Percentiles rank a stretch among this genome's conserved stretches.
Conservation (phyloP, 2,888 invertebrate genomes). For the Dynastes grantii region DNA sequence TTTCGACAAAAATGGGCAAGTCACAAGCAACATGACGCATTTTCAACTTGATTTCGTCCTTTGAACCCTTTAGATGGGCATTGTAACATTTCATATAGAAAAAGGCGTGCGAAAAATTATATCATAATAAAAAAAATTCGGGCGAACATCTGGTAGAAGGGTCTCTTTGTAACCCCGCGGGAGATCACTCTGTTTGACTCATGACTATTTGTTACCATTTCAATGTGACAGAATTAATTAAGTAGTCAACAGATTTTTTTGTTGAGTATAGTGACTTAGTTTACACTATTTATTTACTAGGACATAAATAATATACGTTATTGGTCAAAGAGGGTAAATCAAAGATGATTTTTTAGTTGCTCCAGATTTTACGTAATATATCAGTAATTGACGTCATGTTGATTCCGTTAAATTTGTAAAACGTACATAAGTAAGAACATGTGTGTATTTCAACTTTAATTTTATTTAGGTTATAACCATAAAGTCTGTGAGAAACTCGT, state of each 20-base stretch:
- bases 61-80: slow-evolving; percentile 55
- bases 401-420: no score
- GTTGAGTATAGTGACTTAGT: background rate
- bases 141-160: slow-evolving; percentile 43
- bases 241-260: slow-evolving; percentile 54
- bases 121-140: slow-evolving; percentile 59
- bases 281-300: no score
- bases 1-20: slow-evolving; percentile 43
- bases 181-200: slow-evolving; percentile 50
- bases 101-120: slow-evolving; percentile 67
- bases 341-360: no score
- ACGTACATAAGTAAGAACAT: no score
- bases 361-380: background rate
- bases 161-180: slow-evolving; percentile 57
- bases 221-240: slow-evolving; percentile 59
- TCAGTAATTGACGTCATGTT: background rate
- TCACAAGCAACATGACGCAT: slow-evolving; percentile 58
- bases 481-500: slow-evolving; percentile 14
- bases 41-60: slow-evolving; percentile 60
- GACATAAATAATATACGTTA: no score
- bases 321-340: no score
- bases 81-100: slow-evolving; percentile 63
- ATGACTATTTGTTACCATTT: slow-evolving; percentile 58
- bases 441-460: slow-evolving; percentile 1
- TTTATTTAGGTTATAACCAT: slow-evolving; percentile 17